Base-by-base conservation (phyloP, 2,888 invertebrate genomes). In the Pristionchus japonicus region DNA sequence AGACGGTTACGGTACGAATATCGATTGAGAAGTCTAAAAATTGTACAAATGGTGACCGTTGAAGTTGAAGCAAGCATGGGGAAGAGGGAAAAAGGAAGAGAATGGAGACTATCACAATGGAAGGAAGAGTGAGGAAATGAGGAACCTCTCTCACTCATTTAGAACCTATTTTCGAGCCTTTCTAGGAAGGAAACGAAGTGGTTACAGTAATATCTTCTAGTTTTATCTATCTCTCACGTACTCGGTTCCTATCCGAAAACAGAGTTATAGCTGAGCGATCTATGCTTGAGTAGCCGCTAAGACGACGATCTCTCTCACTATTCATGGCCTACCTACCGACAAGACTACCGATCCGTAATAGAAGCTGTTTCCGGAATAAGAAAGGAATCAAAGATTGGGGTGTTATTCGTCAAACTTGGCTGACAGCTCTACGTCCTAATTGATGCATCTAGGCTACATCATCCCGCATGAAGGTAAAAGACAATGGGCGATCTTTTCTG, bases 81-180 rank as follows among this genome's bases (percentile, higher is more conserved):
- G 64, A 31, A 34, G 34, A 67, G 64, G 20, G 31, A 15, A 67
- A 31, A 67, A 67, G 64, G 64, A 67, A 67, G 64, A 67, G 64
- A 67, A 67, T 9, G 64, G 34, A 67, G 34, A 67, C 31, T 67
- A 67, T 67, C 64, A 67, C 15, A 67, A 57, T 57, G 57, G 17
- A 23, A 20, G 6, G 57, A 43, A 57, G 64, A 67, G 64, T 67
- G 64, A 67, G 64, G 64, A 67, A 67, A 67, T 67, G 64, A 67
- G 31, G 17, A 67, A 31, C 31, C 27, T 31, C n/a, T n/a, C 31
- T 15, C 31, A 27, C 64, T 67, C 64, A 67, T 67, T 67, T 67
- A 67, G 64, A 34, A n/a, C n/a, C 64, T 67, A 67, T 67, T 67
- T 67, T 67, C 64, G 34, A 67, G 64, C 31, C 43, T 67, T 67